Conservation (phyloP, 2,888 invertebrate genomes). For the Diogma glabrata region DNA sequence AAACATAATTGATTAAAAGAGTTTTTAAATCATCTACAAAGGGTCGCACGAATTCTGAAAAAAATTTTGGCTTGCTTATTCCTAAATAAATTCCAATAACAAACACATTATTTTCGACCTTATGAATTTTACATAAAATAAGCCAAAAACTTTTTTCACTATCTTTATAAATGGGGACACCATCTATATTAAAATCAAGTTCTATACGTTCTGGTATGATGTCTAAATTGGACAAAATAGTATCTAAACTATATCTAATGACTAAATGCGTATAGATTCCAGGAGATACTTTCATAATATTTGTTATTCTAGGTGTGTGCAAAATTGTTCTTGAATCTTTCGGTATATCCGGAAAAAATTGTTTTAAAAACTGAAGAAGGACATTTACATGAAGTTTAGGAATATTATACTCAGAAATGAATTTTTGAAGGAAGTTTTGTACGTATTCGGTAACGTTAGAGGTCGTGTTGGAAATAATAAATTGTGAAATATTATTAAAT, state of each 20-base stretch:
- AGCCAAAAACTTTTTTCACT: background rate
- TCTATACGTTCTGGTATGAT: background rate
- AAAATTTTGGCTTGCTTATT: background rate
- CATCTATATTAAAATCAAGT: background rate
- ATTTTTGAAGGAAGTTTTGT: background rate
- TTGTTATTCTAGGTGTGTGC: background rate
- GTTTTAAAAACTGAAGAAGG: background rate
- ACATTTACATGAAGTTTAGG: background rate
- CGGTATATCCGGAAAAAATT: slow-evolving; percentile 1
- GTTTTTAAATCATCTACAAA: background rate
- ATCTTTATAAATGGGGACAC: background rate
- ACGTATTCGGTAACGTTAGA: background rate
- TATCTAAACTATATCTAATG: background rate
- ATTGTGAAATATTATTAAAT: background rate
- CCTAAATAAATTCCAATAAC: background rate
- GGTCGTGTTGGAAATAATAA: background rate
- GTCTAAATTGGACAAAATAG: background rate
- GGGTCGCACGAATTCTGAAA: background rate
- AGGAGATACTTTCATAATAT: background rate
- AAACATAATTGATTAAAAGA: background rate
- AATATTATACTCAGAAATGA: background rate
- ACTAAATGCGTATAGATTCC: background rate
- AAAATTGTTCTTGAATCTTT: background rate
- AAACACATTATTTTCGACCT: background rate
- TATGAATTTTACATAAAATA: background rate